Evolutionary conservation across 2,113 vertebrate genomes (phyloP).

Genomic region (Nipponia nippon): DNA sequence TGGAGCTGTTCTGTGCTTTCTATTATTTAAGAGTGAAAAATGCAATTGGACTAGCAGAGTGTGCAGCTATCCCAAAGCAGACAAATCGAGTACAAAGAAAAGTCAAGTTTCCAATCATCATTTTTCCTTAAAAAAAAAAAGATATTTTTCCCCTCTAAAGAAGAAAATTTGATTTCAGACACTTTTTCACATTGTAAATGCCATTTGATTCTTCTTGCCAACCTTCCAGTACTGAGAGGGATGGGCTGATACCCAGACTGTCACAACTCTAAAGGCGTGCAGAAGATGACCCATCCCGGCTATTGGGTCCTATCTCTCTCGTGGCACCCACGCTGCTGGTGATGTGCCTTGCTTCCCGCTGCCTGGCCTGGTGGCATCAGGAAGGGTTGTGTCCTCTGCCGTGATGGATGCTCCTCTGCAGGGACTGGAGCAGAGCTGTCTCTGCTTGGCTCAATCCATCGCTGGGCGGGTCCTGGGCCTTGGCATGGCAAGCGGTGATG

Average conservation of each 20-base stretch:
- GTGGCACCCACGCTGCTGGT: background rate
- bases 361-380: background rate
- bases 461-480: background rate
- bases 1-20: background rate
- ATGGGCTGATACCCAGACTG: background rate
- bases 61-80: background rate
- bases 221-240: accelerated
- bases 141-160: background rate
- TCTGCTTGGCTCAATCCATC: background rate
- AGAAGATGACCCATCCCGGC: background rate
- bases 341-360: accelerated
- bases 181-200: background rate
- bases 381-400: background rate
- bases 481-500: accelerated
- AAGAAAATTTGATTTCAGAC: background rate
- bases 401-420: accelerated
- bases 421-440: background rate
- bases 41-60: background rate
- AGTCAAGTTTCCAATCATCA: background rate
- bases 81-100: background rate
- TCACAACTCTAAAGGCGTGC: background rate
- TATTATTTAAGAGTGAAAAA: background rate
- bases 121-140: background rate
- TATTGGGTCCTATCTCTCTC: accelerated
- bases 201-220: background rate